Evolutionary conservation across 1,140 invertebrate species (phyloP).

Genomic region (Heterodera schachtii): DNA sequence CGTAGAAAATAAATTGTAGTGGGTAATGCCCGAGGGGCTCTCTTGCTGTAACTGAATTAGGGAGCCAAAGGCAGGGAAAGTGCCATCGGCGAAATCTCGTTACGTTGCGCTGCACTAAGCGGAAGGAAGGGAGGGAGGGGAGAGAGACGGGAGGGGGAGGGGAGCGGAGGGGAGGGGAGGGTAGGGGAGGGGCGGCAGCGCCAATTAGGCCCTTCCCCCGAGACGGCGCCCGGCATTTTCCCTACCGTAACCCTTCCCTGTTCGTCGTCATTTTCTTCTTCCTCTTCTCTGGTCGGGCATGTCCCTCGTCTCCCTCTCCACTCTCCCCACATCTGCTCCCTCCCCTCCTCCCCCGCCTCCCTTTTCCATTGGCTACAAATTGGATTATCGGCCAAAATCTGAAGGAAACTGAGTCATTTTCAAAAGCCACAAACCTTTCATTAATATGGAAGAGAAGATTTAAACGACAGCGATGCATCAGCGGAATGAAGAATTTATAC

Average conservation of each 20-base stretch:
- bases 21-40: background rate
- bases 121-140: background rate
- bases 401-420: background rate
- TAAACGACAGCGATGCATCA: too few relatives aligned
- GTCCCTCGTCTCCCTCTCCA: background rate
- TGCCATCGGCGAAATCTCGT: slow-evolving; percentile 15
- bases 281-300: background rate
- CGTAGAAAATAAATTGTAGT: background rate
- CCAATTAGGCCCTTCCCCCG: slow-evolving; percentile 15
- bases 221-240: background rate
- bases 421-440: background rate
- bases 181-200: slow-evolving; percentile 1
- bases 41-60: slow-evolving; percentile 13
- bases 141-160: background rate
- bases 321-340: background rate
- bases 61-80: background rate
- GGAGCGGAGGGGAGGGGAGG: background rate
- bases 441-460: background rate
- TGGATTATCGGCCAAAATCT: slow-evolving; percentile 3
- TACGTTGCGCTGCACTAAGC: background rate
- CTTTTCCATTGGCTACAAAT: slow-evolving; percentile 8
- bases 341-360: background rate
- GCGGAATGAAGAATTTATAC: background rate
- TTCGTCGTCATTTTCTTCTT: background rate
- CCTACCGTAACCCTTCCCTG: background rate